Percentiles rank a stretch among this genome's conserved stretches.
phyloP scores from a whole-genome alignment of 2,797 vertebrate species.

The Craterocephalus amniculus region DNA sequence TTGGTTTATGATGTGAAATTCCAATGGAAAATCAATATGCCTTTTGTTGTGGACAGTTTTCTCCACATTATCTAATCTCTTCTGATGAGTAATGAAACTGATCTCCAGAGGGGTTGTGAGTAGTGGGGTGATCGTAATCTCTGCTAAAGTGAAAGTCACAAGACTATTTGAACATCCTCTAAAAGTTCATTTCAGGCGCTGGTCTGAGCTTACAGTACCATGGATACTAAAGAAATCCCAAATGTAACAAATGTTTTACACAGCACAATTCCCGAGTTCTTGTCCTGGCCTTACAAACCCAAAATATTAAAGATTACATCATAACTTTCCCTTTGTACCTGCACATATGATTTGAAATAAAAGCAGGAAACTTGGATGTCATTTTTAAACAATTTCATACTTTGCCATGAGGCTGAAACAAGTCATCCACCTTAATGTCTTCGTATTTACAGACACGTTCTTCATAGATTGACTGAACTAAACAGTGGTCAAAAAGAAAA shows the following conservation, averaged over 20 bases:
- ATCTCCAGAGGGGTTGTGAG: slow-evolving; percentile 41
- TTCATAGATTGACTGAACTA: slow-evolving; percentile 31
- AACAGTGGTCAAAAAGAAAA: slow-evolving; percentile 41
- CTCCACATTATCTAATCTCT: slow-evolving; percentile 63
- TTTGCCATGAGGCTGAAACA: slow-evolving; percentile 9
- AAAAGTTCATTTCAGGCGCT: slow-evolving; percentile 30
- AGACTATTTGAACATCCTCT: slow-evolving; percentile 46
- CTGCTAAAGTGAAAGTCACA: slow-evolving; percentile 52
- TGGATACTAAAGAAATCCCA: not conserved
- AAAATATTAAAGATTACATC: no score
- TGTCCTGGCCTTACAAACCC: not conserved
- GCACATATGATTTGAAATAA: not conserved
- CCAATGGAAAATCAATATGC: slow-evolving; percentile 60
- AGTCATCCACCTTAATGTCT: slow-evolving; percentile 10
- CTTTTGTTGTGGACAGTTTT: slow-evolving; percentile 60
- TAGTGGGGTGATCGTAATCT: slow-evolving; percentile 47
- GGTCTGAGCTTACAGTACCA: slow-evolving; percentile 24
- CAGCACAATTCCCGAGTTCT: not conserved
- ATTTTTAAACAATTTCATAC: slow-evolving; percentile 10
- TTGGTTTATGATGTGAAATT: slow-evolving; percentile 63
- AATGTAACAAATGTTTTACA: slow-evolving; percentile 13
- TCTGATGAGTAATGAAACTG: slow-evolving; percentile 52
- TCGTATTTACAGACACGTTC: slow-evolving; percentile 14
- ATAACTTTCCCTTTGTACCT: not conserved
- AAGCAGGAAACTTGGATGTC: slow-evolving; percentile 2